A percentile compares a stretch with the other conserved stretches of the same genome.
Evolutionary conservation across 2,888 invertebrate genomes (phyloP).

Genomic region (Tyria jacobaeae): DNA sequence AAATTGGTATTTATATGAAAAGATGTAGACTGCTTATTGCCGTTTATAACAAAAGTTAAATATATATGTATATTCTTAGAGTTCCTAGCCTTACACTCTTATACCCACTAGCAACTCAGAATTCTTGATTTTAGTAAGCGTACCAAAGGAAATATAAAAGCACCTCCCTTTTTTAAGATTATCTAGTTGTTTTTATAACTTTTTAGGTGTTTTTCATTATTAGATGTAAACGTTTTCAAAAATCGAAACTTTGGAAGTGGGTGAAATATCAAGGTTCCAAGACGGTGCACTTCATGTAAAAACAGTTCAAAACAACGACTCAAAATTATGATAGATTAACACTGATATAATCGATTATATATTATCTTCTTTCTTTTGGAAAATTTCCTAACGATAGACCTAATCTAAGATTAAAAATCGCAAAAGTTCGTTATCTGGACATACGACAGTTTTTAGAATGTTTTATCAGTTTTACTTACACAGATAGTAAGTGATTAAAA

Average conservation of each 20-base stretch:
- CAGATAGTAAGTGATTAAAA: slow-evolving; percentile 24
- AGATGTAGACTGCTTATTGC: too few relatives aligned
- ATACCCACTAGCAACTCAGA: too few relatives aligned
- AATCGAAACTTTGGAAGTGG: too few relatives aligned
- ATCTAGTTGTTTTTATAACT: too few relatives aligned
- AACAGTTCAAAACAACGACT: not conserved
- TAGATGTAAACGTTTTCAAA: too few relatives aligned
- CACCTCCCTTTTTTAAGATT: not conserved
- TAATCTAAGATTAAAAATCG: slow-evolving; percentile 37
- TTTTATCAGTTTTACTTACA: slow-evolving; percentile 17
- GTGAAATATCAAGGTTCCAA: too few relatives aligned
- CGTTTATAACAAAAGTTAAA: too few relatives aligned
- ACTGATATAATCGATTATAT: not conserved
- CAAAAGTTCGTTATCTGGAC: slow-evolving; percentile 43
- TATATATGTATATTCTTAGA: too few relatives aligned
- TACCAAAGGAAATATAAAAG: not conserved
- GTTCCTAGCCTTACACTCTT: not conserved
- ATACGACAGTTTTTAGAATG: slow-evolving; percentile 42
- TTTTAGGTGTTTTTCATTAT: too few relatives aligned
- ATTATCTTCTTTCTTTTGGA: slow-evolving; percentile 25
- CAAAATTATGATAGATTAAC: not conserved
- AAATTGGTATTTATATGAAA: too few relatives aligned
- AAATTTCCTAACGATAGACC: slow-evolving; percentile 33
- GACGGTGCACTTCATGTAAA: not conserved
- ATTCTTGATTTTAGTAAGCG: not conserved